Percentiles rank a stretch among this genome's conserved stretches.
These are phyloP conservation scores for Lineus longissimus DNA, from an alignment of 1,140 invertebrate genomes.

Conservation along the genomic window DNA sequence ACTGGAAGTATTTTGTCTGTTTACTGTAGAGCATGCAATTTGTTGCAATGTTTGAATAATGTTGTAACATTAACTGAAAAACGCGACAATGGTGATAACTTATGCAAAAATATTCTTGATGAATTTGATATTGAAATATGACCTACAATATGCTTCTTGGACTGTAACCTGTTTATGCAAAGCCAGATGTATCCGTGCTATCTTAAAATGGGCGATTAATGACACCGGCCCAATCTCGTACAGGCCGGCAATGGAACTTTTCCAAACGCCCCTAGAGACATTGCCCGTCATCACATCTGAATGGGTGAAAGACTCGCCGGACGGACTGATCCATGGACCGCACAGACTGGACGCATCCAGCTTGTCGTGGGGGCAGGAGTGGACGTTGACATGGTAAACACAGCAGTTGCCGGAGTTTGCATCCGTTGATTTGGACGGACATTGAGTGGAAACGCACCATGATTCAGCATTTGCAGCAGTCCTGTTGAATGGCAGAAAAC, in stretches of 20 bases:
- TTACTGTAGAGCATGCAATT: no score
- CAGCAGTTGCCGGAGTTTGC: constrained; percentile 36
- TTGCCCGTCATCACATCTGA: constrained; percentile 28
- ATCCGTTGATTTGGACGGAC: constrained; percentile 16
- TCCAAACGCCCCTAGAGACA: constrained; percentile 29
- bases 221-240: constrained; percentile 23
- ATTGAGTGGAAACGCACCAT: constrained; percentile 32
- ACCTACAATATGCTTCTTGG: not conserved
- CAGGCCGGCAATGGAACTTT: constrained; percentile 26
- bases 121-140: not conserved
- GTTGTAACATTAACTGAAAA: no score
- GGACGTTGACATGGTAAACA: constrained; percentile 41
- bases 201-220: constrained; percentile 39
- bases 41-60: no score
- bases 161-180: constrained; percentile 30
- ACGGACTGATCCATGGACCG: constrained; percentile 37
- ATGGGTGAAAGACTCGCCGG: constrained; percentile 33
- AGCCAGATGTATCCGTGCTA: constrained; percentile 35
- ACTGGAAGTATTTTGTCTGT: no score
- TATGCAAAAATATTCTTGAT: no score
- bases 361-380: constrained; percentile 31
- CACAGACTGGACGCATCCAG: constrained; percentile 26
- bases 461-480: constrained; percentile 20
- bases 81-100: no score
- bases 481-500: constrained; percentile 8